Percentiles rank a stretch among this genome's conserved stretches.
These are phyloP conservation scores for Forbesichthys papilliferus DNA, from an alignment of 2,113 vertebrate species.

Conservation along the genomic window DNA sequence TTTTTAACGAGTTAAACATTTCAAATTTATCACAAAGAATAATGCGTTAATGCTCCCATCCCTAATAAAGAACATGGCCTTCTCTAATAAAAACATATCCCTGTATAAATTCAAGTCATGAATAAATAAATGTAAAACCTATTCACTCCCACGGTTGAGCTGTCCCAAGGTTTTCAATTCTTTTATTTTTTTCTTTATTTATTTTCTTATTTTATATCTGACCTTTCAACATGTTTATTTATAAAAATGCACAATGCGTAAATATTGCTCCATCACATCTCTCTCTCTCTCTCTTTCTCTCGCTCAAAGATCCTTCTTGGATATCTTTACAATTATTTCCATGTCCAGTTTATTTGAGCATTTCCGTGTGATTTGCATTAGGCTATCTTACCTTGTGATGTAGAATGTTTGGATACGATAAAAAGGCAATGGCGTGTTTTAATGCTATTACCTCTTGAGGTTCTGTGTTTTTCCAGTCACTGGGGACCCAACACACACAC, in stretches of 20 bases:
- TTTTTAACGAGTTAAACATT: too few species aligned
- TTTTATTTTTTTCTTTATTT: not conserved
- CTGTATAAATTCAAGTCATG: conserved; percentile 29
- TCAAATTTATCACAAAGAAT: too few species aligned
- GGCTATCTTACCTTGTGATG: conserved; percentile 11
- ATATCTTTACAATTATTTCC: not conserved
- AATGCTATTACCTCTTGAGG: conserved; percentile 33
- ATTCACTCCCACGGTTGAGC: conserved; percentile 42
- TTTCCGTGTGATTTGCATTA: too few species aligned
- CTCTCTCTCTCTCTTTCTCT: not conserved
- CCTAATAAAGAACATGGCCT: conserved; percentile 19
- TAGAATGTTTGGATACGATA: conserved; percentile 38
- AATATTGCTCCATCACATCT: not conserved
- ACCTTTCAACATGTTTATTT: conserved; percentile 33
- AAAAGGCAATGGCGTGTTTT: conserved; percentile 19
- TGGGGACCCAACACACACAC: not conserved
- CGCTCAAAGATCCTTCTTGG: not conserved
- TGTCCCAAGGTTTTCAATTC: conserved; percentile 22
- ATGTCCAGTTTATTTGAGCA: not conserved
- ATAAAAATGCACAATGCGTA: not conserved
- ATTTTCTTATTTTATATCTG: conserved; percentile 21
- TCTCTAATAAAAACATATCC: conserved; percentile 33
- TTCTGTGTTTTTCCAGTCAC: conserved; percentile 31
- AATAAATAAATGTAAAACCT: conserved; percentile 52
- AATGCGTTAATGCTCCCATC: too few species aligned